Evolutionary conservation across 2,888 invertebrate species (phyloP).

Genomic region (Octonoba sinensis): DNA sequence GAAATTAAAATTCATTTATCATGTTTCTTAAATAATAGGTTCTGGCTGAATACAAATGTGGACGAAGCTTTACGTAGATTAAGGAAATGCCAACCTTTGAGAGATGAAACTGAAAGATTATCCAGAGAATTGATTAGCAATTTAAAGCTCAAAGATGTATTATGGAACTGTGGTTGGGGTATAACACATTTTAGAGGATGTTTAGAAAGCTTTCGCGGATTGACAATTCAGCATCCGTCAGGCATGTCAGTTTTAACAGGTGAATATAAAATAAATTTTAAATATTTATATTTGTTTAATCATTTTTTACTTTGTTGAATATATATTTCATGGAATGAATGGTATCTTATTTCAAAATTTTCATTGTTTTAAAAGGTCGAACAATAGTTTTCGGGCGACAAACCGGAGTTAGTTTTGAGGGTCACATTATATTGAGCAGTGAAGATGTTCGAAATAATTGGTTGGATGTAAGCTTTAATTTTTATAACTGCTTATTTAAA

Average conservation of each 20-base stretch:
- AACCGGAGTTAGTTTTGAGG: conserved; percentile 91
- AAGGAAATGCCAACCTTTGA: conserved; percentile 78
- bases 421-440: conserved; percentile 89
- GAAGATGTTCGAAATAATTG: conserved; percentile 94
- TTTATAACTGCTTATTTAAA: not conserved
- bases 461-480: conserved; percentile 81
- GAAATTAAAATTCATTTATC: no score
- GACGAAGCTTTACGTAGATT: conserved; percentile 78
- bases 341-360: not conserved
- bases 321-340: not conserved
- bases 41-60: conserved; percentile 82
- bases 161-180: conserved; percentile 72
- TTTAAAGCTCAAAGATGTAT: conserved; percentile 76
- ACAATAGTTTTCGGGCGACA: conserved; percentile 88
- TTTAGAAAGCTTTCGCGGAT: conserved; percentile 83
- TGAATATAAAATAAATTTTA: conserved; percentile 38
- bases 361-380: conserved; percentile 75
- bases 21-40: conserved; percentile 64
- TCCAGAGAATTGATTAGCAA: conserved; percentile 76
- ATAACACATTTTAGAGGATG: conserved; percentile 89
- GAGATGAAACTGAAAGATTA: conserved; percentile 82
- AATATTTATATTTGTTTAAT: not conserved
- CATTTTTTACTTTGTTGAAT: not conserved
- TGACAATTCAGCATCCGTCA: conserved; percentile 82
- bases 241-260: conserved; percentile 77